Base-by-base conservation (phyloP, 2,888 invertebrate genomes). In the Acleris emargana region DNA sequence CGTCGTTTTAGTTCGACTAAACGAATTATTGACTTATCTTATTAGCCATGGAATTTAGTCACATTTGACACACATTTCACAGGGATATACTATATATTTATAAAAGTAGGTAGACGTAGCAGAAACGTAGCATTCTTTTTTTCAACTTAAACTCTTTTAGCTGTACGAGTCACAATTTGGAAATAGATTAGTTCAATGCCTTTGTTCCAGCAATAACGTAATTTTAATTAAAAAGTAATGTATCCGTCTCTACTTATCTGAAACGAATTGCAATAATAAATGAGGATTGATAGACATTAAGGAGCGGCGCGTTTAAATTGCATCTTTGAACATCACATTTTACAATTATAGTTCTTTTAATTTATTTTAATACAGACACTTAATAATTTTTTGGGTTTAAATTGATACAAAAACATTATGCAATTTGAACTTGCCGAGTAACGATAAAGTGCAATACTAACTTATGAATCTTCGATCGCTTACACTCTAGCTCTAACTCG, bases 181-280 rank as follows among this genome's bases (percentile, higher is more conserved):
- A 38, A 38, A 38, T 38, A 38, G 32, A 59, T 32, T 32, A 53
- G 52, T 52, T 59, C 50, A 42, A 59, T 59, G 18, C 53, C 51
- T 54, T 49, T 61, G 38, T 45, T 58, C 17, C 64, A 70, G 68
- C 67, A 70, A 68, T 67, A 70, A 66, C 45, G 25, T 68, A 58
- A 58, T 51, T 58, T 54, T 66, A 60, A 58, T 47, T 43, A 51
- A 62, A 50, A 54, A 55, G 51, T 61, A 67, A 67, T 61, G 58
- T 67, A 60, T 69, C 71, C 69, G 69, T 69, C 70, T 66, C 51
- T 49, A 57, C 50, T 64, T 61, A 67, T 62, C 59, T 51, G 45
- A 68, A 68, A 57, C 58, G 63, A 64, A 25, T 68, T 64, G 69
- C 69, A 69, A 69, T 69, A 71, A 67, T 55, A 22, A 42, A 55